These are phyloP conservation scores for Drosophila pectinifera DNA, from an alignment of 1,140 invertebrate species.

Conservation along the genomic window DNA sequence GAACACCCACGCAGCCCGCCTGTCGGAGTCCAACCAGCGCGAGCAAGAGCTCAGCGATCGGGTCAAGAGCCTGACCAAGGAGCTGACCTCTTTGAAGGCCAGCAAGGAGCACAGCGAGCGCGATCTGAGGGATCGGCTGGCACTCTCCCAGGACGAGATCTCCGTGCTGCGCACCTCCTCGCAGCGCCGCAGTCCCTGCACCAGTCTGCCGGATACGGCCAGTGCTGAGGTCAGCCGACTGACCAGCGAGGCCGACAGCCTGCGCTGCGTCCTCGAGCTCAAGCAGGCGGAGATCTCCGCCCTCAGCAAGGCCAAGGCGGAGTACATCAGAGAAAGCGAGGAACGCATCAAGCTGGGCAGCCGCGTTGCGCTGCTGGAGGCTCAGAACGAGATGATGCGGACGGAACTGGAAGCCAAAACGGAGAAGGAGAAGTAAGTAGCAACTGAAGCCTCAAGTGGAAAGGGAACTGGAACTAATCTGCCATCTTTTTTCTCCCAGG, in stretches of 20 bases:
- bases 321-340: constrained; percentile 86
- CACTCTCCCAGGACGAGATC: constrained; percentile 79
- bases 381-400: constrained; percentile 89
- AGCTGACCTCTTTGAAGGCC: constrained; percentile 58
- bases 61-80: constrained; percentile 64
- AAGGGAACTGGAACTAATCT: constrained; percentile 4
- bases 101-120: constrained; percentile 62
- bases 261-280: constrained; percentile 91
- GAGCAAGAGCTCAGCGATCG: constrained; percentile 76
- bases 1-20: constrained; percentile 50
- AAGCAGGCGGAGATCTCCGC: constrained; percentile 90
- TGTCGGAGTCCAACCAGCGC: constrained; percentile 61
- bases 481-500: constrained; percentile 76
- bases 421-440: constrained; percentile 86
- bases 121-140: constrained; percentile 75
- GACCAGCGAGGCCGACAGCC: constrained; percentile 89
- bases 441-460: background rate
- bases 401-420: constrained; percentile 88
- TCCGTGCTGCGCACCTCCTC: constrained; percentile 70
- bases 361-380: constrained; percentile 87
- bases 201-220: constrained; percentile 45
- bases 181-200: constrained; percentile 54
- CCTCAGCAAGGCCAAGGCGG: constrained; percentile 88
- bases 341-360: constrained; percentile 86
- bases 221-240: constrained; percentile 84